These are phyloP conservation scores for Stenichneumon culpator DNA, from an alignment of 2,888 invertebrate genomes.

Conservation along the genomic window DNA sequence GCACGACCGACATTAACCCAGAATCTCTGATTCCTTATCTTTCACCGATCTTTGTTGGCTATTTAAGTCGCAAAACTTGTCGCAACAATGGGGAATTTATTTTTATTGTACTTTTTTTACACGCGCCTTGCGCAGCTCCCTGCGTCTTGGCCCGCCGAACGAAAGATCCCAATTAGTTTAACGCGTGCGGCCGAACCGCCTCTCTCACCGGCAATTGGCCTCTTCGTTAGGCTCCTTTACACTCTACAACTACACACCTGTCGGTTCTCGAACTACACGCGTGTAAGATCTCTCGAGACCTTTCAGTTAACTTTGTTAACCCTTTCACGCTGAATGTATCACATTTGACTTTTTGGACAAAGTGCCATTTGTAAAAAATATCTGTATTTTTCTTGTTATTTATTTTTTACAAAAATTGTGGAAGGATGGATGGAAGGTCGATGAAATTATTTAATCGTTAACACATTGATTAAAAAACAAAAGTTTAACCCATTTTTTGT, in stretches of 20 bases:
- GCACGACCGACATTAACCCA: conserved; percentile 73
- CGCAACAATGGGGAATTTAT: conserved; percentile 47
- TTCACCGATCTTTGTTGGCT: conserved; percentile 36
- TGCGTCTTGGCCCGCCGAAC: conserved; percentile 25
- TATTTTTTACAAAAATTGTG: no score
- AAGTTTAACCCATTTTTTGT: not conserved
- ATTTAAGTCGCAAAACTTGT: conserved; percentile 20
- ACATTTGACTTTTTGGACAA: not conserved
- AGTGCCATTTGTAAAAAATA: no score
- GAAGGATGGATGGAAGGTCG: no score
- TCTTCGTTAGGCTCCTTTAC: conserved; percentile 16
- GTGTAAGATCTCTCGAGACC: not conserved
- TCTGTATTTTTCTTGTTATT: no score
- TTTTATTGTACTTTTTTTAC: conserved; percentile 35
- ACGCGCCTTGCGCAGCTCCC: conserved; percentile 20
- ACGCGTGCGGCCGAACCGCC: conserved; percentile 28
- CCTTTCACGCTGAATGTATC: not conserved
- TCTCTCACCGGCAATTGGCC: not conserved
- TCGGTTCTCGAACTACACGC: not conserved
- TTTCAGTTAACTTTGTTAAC: not conserved
- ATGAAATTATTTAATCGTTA: no score
- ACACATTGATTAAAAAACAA: no score
- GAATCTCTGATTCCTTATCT: conserved; percentile 66
- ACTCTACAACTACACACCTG: conserved; percentile 7
- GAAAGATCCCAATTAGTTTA: conserved; percentile 43